Percentiles rank a stretch among this genome's conserved stretches.
phyloP scores from a whole-genome alignment of 2,113 vertebrate species.

The Danionella cerebrum region DNA sequence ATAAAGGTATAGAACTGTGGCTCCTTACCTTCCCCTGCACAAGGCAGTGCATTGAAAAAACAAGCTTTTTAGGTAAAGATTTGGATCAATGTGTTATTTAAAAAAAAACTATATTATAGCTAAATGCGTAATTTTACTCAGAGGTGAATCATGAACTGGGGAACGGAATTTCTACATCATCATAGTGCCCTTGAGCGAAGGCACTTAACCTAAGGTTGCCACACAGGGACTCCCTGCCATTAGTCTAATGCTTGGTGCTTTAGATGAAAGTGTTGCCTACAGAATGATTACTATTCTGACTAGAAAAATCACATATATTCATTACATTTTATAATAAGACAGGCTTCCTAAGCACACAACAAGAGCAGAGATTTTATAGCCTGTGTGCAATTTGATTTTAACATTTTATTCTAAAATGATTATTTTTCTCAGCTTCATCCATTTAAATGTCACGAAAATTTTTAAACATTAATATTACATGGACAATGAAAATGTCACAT shows the following conservation, averaged over 20 bases:
- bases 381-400: too few relatives aligned
- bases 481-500: too few relatives aligned
- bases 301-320: neutral
- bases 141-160: neutral
- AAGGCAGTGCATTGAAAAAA: too few relatives aligned
- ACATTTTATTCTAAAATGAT: too few relatives aligned
- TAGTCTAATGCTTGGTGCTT: neutral
- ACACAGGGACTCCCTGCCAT: neutral
- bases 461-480: too few relatives aligned
- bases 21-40: too few relatives aligned
- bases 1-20: too few relatives aligned
- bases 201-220: constrained; percentile 3
- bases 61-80: neutral
- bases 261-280: neutral
- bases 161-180: neutral
- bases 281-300: neutral
- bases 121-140: neutral
- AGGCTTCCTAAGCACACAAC: neutral
- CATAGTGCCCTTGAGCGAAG: neutral
- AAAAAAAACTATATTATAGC: neutral
- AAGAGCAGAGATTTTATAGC: too few relatives aligned
- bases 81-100: neutral
- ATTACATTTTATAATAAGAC: neutral
- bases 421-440: too few relatives aligned
- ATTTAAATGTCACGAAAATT: too few relatives aligned